Conservation (phyloP, 2,113 vertebrate species). For the Lamprotornis superbus region DNA sequence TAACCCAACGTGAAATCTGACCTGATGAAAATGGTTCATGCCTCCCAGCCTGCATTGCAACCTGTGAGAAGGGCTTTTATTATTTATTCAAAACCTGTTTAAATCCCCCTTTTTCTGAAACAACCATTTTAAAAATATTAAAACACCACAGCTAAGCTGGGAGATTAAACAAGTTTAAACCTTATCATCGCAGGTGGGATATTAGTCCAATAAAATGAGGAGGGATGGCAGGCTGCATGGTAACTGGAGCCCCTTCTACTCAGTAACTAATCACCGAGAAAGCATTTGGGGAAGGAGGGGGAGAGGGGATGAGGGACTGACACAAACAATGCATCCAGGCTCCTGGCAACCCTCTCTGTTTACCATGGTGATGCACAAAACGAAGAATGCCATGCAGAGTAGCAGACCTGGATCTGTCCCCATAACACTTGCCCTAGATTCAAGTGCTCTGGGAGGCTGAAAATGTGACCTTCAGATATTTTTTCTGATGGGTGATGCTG, state of each 20-base stretch:
- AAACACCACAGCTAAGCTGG: constrained; percentile 64
- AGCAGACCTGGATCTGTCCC: constrained; percentile 25
- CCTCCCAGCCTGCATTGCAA: constrained; percentile 46
- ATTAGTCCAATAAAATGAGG: constrained; percentile 59
- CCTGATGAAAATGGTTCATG: constrained; percentile 55
- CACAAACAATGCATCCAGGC: constrained; percentile 39
- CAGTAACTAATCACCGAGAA: constrained; percentile 68
- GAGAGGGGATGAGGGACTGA: constrained; percentile 10
- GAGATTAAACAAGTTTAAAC: constrained; percentile 71
- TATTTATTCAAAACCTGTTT: constrained; percentile 67
- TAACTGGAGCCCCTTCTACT: constrained; percentile 59
- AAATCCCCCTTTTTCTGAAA: constrained; percentile 62
- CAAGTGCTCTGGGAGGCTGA: not conserved
- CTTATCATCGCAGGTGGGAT: constrained; percentile 66
- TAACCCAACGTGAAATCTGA: constrained; percentile 53
- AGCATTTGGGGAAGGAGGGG: constrained; percentile 59
- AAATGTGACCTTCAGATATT: constrained; percentile 29
- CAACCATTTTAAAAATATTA: constrained; percentile 72
- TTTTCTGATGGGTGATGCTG: not conserved
- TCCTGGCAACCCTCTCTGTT: constrained; percentile 63
- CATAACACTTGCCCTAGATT: constrained; percentile 38
- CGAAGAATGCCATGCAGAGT: not conserved
- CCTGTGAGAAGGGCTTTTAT: constrained; percentile 61
- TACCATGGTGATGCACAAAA: constrained; percentile 65
- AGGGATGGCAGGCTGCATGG: constrained; percentile 43